These are phyloP conservation scores for Protomyctophum bolini DNA, from an alignment of 2,113 vertebrate genomes.

Conservation along the genomic window DNA sequence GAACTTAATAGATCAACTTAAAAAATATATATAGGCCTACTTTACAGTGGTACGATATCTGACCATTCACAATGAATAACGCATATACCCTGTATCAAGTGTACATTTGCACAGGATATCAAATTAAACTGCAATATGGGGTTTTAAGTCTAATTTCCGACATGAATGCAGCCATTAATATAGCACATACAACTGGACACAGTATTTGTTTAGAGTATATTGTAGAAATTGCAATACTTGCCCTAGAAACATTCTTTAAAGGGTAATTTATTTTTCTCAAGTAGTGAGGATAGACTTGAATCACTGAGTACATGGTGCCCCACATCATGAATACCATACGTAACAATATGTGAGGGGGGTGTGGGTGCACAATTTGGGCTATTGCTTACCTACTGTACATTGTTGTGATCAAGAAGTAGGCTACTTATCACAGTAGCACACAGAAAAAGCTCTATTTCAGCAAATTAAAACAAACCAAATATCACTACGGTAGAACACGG, in stretches of 20 bases:
- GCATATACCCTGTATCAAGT: too few species aligned
- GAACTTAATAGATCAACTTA: too few species aligned
- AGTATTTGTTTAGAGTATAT: constrained; percentile 40
- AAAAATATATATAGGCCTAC: too few species aligned
- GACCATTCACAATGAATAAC: too few species aligned
- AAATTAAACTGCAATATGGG: too few species aligned
- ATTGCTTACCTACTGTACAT: constrained; percentile 25
- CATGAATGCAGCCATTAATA: constrained; percentile 1
- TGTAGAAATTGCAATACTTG: constrained; percentile 23
- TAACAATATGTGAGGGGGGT: constrained; percentile 24
- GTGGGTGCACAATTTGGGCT: constrained; percentile 32
- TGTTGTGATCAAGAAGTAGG: constrained; percentile 1
- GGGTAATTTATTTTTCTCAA: constrained; percentile 35
- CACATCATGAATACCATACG: background rate
- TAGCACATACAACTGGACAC: constrained; percentile 27
- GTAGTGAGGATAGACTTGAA: constrained; percentile 17
- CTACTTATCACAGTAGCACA: constrained; percentile 2
- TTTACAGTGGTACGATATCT: too few species aligned
- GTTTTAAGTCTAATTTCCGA: too few species aligned
- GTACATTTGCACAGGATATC: too few species aligned
- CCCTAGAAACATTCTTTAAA: constrained; percentile 28
- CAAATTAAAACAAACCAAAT: constrained; percentile 5
- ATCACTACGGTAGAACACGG: background rate
- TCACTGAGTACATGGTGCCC: background rate
- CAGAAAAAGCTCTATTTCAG: constrained; percentile 4